A percentile compares a stretch with the other conserved stretches of the same genome.
Evolutionary conservation across 1,140 invertebrate species (phyloP).

Genomic region (Achatina immaculata): DNA sequence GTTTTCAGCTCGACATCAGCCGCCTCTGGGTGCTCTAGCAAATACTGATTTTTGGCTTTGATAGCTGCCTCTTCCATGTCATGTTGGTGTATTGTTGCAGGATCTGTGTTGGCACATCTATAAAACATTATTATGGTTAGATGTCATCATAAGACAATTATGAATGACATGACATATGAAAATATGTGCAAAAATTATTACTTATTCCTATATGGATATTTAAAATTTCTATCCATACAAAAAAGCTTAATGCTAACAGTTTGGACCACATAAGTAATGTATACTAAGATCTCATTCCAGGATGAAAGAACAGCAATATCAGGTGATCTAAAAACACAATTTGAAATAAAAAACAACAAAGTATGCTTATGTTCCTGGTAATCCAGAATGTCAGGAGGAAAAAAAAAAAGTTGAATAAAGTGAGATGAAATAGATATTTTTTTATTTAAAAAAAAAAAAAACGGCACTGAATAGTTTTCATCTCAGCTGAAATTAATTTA

Average conservation of each 20-base stretch:
- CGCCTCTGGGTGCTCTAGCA: conserved; percentile 60
- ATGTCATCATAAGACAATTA: background rate
- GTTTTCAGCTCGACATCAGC: conserved; percentile 50
- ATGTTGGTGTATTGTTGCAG: conserved; percentile 66
- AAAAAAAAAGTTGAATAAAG: no score
- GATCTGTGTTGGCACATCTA: conserved; percentile 68
- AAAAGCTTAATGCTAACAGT: background rate
- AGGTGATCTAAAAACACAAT: no score
- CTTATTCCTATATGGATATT: background rate
- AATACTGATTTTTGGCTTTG: conserved; percentile 64
- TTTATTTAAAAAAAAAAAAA: no score
- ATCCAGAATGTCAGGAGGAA: no score
- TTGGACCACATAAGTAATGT: background rate
- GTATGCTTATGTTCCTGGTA: no score
- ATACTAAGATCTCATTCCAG: background rate
- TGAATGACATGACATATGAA: background rate
- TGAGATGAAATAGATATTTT: no score
- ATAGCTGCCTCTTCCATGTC: conserved; percentile 71
- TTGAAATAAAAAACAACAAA: no score
- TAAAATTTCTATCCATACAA: background rate
- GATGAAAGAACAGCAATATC: background rate
- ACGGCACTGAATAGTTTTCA: no score
- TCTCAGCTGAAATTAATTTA: no score
- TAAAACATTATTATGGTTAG: conserved; percentile 5
- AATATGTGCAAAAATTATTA: background rate